A percentile compares a stretch with the other conserved stretches of the same genome.
These are phyloP conservation scores for Agrotis clavis DNA, from an alignment of 2,888 invertebrate species.

Conservation along the genomic window DNA sequence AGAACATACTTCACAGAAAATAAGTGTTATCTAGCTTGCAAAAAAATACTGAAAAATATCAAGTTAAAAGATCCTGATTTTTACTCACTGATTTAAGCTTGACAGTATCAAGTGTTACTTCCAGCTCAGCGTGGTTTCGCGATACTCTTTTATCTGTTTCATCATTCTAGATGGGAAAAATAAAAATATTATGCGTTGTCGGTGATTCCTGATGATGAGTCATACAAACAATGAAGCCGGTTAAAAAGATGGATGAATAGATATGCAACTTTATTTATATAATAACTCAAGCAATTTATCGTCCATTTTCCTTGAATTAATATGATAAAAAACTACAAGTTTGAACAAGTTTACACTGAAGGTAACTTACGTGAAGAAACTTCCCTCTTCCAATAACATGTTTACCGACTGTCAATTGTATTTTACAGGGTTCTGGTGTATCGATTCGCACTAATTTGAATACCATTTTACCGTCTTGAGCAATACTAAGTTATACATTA, in stretches of 20 bases:
- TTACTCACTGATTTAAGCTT: slow-evolving; percentile 83
- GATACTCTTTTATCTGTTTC: slow-evolving; percentile 87
- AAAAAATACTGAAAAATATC: neutral
- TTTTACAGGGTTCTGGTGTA: slow-evolving; percentile 75
- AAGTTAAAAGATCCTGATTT: slow-evolving; percentile 9
- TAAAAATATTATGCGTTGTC: neutral
- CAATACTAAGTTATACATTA: neutral
- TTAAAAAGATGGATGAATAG: neutral
- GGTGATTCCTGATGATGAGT: slow-evolving; percentile 32
- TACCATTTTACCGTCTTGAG: slow-evolving; percentile 71
- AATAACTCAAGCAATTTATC: neutral
- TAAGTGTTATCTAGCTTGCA: neutral
- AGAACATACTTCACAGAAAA: no score
- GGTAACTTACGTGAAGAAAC: slow-evolving; percentile 79
- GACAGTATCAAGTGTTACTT: slow-evolving; percentile 78
- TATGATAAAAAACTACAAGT: neutral
- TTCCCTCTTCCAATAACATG: slow-evolving; percentile 84
- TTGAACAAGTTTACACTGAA: neutral
- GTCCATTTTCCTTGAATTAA: no score
- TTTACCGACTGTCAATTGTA: slow-evolving; percentile 75
- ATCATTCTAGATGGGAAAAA: slow-evolving; percentile 78
- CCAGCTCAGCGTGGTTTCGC: slow-evolving; percentile 87
- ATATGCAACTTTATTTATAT: neutral
- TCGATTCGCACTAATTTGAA: slow-evolving; percentile 83
- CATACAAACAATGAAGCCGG: slow-evolving; percentile 2